Evolutionary conservation across 2,888 invertebrate species (phyloP), one percentile per base, ranked within the genome.

Genomic region (Choreutis nemorana): DNA sequence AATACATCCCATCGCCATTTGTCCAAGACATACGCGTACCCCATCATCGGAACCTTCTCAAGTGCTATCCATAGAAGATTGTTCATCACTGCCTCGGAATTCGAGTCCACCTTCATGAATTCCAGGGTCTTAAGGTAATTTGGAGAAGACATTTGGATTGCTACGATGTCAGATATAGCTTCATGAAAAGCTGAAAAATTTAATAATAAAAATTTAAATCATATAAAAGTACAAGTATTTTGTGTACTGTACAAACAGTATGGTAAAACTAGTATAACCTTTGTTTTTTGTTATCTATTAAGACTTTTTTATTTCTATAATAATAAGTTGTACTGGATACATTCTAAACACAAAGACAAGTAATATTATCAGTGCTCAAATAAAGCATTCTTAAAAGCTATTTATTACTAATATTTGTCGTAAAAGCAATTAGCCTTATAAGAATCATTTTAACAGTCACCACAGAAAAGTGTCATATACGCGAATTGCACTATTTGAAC

Each of bases 121-220:
- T 65, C 66, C 41, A 82, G 53, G 35, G 59, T 67, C 33, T 63
- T 51, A 30, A 83, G 50, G 46, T 82, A 75, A 14, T 70, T 55
- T 0, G 83, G 82, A 8, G 78, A 72, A n/a, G 77, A 68, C 23
- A 83, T 62, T 23, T 85, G 84, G 10, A 84, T 53, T 4, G 84
- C 82, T 7, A 85, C 73, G 12, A 83, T 81, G 40, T 85, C 85
- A 1, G 86, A 84, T 28, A 86, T 68, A 14, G 84, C 84, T 50
- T 85, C 85, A 50, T 85, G 85, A 45, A 86, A 85, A 37, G 84
- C 85, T 81, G 56, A 46, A 53, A 33, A 30, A 26, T 34, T 16
- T 27, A 34, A 14, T 24, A 4, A 12, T 27, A 14, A 14, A 26
- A n/a, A n/a, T n/a, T n/a, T n/a, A n/a, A n/a, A n/a, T n/a, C n/a